Evolutionary conservation across 2,888 invertebrate genomes (phyloP).

Genomic region (Meteorus colon): DNA sequence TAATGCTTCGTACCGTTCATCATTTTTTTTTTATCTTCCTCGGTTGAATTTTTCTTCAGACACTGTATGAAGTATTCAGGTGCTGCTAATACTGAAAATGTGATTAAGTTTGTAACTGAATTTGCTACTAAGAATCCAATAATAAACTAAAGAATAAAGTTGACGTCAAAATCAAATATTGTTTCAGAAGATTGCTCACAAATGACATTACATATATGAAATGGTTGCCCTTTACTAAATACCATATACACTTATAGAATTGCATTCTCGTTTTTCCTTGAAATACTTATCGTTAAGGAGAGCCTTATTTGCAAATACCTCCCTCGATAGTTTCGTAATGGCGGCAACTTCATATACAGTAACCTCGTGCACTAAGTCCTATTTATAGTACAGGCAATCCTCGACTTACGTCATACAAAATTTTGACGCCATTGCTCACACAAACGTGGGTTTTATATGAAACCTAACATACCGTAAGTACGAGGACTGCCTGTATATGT

Average conservation of each 20-base stretch:
- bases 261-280: slow-evolving; percentile 41
- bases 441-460: no score
- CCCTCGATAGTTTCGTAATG: slow-evolving; percentile 40
- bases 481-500: neutral
- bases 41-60: no score
- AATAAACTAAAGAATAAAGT: neutral
- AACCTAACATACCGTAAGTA: no score
- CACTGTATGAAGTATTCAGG: no score
- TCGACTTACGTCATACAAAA: no score
- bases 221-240: neutral
- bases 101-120: no score
- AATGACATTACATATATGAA: neutral
- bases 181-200: neutral
- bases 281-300: slow-evolving; percentile 50
- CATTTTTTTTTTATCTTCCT: no score
- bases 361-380: slow-evolving; percentile 40
- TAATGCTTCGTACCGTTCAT: no score
- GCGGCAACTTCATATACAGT: slow-evolving; percentile 13
- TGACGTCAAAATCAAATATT: neutral
- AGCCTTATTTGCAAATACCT: slow-evolving; percentile 49
- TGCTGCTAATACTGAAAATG: no score
- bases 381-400: slow-evolving; percentile 33
- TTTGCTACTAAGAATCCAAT: neutral
- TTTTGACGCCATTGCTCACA: no score
- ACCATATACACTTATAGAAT: slow-evolving; percentile 47